phyloP scores from a whole-genome alignment of 1,140 invertebrate species.

The Leptopilina boulardi region DNA sequence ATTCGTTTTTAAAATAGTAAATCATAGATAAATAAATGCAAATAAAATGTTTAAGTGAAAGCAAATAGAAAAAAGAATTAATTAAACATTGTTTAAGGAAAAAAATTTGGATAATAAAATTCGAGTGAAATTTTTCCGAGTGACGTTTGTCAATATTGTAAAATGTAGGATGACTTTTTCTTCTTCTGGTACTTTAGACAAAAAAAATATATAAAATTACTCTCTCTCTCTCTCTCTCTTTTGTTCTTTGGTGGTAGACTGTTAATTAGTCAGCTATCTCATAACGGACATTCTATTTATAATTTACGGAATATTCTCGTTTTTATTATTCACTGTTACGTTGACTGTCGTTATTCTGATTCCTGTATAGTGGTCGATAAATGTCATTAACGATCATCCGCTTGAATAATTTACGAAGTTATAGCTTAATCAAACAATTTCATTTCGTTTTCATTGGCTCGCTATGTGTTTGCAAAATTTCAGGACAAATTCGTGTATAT shows the following conservation, averaged over 20 bases:
- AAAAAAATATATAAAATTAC: neutral
- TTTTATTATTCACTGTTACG: neutral
- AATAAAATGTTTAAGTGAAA: no score
- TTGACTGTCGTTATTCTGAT: neutral
- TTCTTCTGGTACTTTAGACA: neutral
- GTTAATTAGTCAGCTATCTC: neutral
- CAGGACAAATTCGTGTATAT: no score
- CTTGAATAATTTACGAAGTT: neutral
- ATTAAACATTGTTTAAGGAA: no score
- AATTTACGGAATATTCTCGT: neutral
- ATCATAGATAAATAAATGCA: no score
- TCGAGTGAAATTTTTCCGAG: no score
- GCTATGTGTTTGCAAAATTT: neutral
- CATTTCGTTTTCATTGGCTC: neutral
- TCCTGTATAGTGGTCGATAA: neutral
- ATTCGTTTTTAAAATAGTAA: no score
- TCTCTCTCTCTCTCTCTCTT: neutral
- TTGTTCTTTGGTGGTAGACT: no score
- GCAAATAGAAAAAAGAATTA: no score
- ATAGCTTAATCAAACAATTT: conserved; percentile 6
- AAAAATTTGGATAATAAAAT: no score
- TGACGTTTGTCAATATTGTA: no score
- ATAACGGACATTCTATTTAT: neutral
- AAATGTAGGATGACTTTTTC: neutral
- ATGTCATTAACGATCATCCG: neutral